Evolutionary conservation across 2,888 invertebrate genomes (phyloP).

Genomic region (Brachypalpus laphriformis): DNA sequence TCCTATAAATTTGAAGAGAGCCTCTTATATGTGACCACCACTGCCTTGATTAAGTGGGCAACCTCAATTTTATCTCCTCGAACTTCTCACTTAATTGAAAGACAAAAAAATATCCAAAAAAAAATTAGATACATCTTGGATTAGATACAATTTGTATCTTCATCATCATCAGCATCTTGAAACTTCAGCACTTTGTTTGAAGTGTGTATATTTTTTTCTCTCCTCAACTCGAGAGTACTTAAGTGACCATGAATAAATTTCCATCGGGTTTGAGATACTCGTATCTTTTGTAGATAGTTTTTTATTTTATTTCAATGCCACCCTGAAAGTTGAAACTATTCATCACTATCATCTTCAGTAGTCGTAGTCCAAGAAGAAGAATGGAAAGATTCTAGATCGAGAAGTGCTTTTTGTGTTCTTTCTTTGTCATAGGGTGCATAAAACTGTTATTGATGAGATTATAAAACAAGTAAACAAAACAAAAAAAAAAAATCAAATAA

Average conservation of each 20-base stretch:
- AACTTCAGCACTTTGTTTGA: conserved; percentile 53
- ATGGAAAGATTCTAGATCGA: neutral
- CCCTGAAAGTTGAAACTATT: conserved; percentile 66
- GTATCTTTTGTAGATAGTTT: conserved; percentile 22
- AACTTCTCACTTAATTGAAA: conserved; percentile 25
- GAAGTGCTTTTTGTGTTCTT: conserved; percentile 1
- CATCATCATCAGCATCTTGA: conserved; percentile 47
- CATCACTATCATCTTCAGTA: conserved; percentile 50
- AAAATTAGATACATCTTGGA: conserved; percentile 40
- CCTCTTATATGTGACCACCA: conserved; percentile 13
- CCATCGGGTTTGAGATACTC: conserved; percentile 38
- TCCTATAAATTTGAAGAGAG: neutral
- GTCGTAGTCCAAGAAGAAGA: conserved; percentile 22
- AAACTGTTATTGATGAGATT: conserved; percentile 35
- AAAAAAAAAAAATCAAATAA: conserved; percentile 36
- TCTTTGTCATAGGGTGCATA: conserved; percentile 3
- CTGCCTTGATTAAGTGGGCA: conserved; percentile 46
- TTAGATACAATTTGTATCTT: conserved; percentile 55
- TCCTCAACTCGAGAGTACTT: conserved; percentile 54
- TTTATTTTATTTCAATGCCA: conserved; percentile 51
- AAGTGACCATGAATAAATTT: conserved; percentile 70
- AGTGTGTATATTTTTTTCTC: conserved; percentile 34
- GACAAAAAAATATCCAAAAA: neutral
- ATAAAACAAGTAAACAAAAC: conserved; percentile 35
- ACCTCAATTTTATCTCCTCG: conserved; percentile 16